phyloP scores from a whole-genome alignment of 2,888 invertebrate genomes.

The Latrodectus elegans region DNA sequence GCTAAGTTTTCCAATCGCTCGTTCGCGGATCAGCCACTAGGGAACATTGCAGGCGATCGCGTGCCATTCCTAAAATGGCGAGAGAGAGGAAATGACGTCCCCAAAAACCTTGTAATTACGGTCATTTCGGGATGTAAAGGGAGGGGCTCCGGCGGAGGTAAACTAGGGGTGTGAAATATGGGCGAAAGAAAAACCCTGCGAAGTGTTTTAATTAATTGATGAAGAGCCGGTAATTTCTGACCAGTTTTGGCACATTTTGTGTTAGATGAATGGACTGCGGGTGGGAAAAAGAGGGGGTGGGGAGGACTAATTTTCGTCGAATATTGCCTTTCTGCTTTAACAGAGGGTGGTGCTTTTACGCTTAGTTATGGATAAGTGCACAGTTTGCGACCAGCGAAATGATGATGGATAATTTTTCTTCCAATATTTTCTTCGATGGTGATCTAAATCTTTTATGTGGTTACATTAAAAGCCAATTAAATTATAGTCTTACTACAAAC shows the following conservation, averaged over 20 bases:
- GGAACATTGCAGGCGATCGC: constrained; percentile 43
- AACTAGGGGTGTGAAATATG: constrained; percentile 66
- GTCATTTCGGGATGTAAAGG: constrained; percentile 41
- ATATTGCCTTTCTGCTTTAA: neutral
- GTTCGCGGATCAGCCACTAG: constrained; percentile 23
- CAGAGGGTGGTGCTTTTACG: constrained; percentile 21
- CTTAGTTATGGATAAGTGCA: constrained; percentile 42
- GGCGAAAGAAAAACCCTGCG: constrained; percentile 38
- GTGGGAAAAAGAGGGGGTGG: neutral
- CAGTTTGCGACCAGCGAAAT: constrained; percentile 15
- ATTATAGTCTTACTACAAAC: too few species aligned
- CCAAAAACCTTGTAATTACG: constrained; percentile 61
- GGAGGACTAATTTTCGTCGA: neutral
- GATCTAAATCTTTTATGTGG: too few species aligned
- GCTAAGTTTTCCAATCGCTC: neutral
- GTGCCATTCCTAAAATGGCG: constrained; percentile 50
- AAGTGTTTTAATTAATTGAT: constrained; percentile 67
- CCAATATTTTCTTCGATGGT: too few species aligned
- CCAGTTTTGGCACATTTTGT: constrained; percentile 30
- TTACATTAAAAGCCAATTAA: too few species aligned
- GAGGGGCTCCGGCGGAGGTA: constrained; percentile 9
- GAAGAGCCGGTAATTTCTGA: constrained; percentile 63
- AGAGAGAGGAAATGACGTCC: constrained; percentile 34
- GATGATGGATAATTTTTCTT: constrained; percentile 5
- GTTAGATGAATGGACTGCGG: constrained; percentile 49